Conservation (phyloP, 2,797 vertebrate species). For the Tokudaia muenninki region DNA sequence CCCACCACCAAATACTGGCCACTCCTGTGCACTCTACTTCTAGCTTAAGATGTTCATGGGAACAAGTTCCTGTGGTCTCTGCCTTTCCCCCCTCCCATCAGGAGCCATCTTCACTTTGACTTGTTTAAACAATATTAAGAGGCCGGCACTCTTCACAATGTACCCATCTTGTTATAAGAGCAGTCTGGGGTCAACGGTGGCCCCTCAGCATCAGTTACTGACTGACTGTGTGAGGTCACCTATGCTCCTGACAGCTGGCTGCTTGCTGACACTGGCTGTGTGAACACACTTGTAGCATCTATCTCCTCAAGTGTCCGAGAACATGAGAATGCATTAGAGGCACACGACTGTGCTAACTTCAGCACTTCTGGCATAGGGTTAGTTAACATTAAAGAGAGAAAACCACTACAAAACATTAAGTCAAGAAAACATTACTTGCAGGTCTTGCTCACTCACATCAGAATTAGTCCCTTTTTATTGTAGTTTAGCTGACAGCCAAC, state of each 20-base stretch:
- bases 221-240: not conserved
- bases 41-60: not conserved
- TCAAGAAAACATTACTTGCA: not conserved
- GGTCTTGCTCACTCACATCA: not conserved
- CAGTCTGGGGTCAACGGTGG: not conserved
- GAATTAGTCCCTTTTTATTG: not conserved
- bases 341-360: not conserved
- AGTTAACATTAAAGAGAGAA: conserved; percentile 9
- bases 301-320: not conserved
- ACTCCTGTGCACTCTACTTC: not conserved
- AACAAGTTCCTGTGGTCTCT: not conserved
- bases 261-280: not conserved
- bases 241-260: not conserved
- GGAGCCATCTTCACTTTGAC: not conserved
- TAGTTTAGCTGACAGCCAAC: conserved; percentile 20
- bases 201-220: not conserved
- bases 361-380: conserved; percentile 13
- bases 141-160: not conserved
- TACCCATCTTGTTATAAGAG: conserved; percentile 1
- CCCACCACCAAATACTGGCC: not conserved
- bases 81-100: not conserved
- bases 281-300: not conserved
- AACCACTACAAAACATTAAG: not conserved
- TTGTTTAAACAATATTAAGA: conserved; percentile 21
- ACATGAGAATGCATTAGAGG: not conserved